Conservation (phyloP, 2,888 invertebrate genomes). For the Galerucella calmariensis region DNA sequence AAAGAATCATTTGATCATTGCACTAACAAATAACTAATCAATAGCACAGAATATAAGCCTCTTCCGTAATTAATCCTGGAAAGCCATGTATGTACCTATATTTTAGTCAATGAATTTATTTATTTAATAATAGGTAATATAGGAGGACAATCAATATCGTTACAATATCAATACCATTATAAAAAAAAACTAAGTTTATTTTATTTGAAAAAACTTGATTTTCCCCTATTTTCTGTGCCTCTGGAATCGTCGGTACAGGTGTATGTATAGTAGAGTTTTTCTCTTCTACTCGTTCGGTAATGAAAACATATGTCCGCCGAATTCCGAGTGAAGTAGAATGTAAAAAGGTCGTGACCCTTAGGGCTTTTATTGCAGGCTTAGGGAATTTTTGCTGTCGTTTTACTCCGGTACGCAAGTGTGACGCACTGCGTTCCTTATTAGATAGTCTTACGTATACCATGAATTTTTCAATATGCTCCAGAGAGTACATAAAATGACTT, state of each 20-base stretch:
- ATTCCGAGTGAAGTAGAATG: constrained; percentile 36
- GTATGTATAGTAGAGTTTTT: constrained; percentile 30
- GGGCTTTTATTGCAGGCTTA: constrained; percentile 36
- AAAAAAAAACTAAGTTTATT: neutral
- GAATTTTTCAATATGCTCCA: constrained; percentile 37
- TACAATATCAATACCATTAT: too few relatives aligned
- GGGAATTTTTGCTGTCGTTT: constrained; percentile 39
- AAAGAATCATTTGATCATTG: too few relatives aligned
- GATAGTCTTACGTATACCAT: constrained; percentile 28
- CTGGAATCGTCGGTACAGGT: constrained; percentile 21
- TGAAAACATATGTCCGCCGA: constrained; percentile 38
- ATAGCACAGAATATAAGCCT: too few relatives aligned
- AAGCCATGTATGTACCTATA: too few relatives aligned
- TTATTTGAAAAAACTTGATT: neutral
- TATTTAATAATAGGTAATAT: too few relatives aligned
- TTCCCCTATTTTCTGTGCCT: neutral
- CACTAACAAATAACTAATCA: too few relatives aligned
- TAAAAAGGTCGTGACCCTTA: constrained; percentile 40
- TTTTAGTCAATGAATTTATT: too few relatives aligned
- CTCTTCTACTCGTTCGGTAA: constrained; percentile 25
- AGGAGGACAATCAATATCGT: too few relatives aligned
- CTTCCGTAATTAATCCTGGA: too few relatives aligned
- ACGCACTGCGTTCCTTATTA: constrained; percentile 43
- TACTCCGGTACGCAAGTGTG: constrained; percentile 37
- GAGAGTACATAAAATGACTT: constrained; percentile 6